phyloP scores from a whole-genome alignment of 2,888 invertebrate genomes.

The Tetragonisca angustula region DNA sequence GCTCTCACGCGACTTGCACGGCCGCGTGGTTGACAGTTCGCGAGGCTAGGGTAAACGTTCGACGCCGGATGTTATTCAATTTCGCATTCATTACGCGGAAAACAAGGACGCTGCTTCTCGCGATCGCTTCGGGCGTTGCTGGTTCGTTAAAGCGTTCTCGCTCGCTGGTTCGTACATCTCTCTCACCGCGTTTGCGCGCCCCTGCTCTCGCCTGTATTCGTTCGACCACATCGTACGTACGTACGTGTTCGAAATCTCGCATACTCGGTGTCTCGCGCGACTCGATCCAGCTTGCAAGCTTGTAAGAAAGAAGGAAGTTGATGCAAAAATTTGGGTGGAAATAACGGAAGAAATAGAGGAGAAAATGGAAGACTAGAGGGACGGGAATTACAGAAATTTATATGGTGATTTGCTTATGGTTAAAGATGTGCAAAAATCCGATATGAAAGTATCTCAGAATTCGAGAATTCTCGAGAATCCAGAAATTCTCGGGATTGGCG shows the following conservation, averaged over 20 bases:
- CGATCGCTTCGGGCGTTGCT: constrained; percentile 57
- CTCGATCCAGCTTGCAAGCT: not conserved
- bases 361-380: no score
- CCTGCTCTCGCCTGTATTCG: not conserved
- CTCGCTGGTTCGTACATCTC: not conserved
- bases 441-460: no score
- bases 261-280: not conserved
- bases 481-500: no score
- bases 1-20: not conserved
- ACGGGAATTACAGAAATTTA: no score
- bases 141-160: constrained; percentile 63
- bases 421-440: no score
- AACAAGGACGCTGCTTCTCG: constrained; percentile 53
- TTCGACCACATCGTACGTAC: not conserved
- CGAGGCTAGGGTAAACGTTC: constrained; percentile 52
- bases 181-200: not conserved
- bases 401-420: no score
- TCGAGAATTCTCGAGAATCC: no score
- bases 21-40: constrained; percentile 25
- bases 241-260: not conserved
- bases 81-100: constrained; percentile 66
- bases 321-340: no score
- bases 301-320: not conserved
- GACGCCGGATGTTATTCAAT: constrained; percentile 66
- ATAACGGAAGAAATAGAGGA: no score